Base-by-base conservation (phyloP, 2,888 invertebrate genomes). In the Pristionchus entomophagus region DNA sequence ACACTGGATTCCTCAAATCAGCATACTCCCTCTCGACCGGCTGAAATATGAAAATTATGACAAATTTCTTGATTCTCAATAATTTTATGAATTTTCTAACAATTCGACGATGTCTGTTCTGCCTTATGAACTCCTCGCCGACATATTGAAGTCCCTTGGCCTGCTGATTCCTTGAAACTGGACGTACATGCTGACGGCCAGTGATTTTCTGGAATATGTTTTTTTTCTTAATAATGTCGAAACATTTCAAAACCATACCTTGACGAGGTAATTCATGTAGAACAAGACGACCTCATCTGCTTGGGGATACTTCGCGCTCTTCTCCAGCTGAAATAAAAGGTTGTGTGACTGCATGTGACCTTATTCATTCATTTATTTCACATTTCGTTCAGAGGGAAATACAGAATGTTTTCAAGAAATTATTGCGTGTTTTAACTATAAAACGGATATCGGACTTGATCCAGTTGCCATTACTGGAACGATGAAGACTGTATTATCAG, bases 211-310 rank as follows among this genome's bases (percentile, higher is more conserved):
- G 26, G 3, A 65, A n/a, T 26, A 8, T 12, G 5, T 65, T 6
- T 51, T 14, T 51, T 62, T 2, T 32, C 29, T 62, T 26, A 65
- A 3, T 35, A n/a, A 12, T 32, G 17, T 62, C 17, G 10, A 62
- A 62, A 29, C 1, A 17, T 62, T 62, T 59, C 59, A 8, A n/a
- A 59, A 32, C 12, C 6, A 17, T 38, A 77, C 77, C 29, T 89
- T 86, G 19, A 92, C 91, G 26, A 91, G 80, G 19, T 89, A 85
- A 0, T 88, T 90, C 19, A 91, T 88, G 4, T 89, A 97, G 94
- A 98, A 99, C 98, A 99, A 99, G 87, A 97, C 95, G 96, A 99
- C 97, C 95, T 99, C 98, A 19, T 97, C 97, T 94, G 97, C 99
- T 95, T 98, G 98, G 0, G 99, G 99, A 94, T 98, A 99, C 0